phyloP scores from a whole-genome alignment of 1,140 invertebrate species.

The Philaenus spumarius region DNA sequence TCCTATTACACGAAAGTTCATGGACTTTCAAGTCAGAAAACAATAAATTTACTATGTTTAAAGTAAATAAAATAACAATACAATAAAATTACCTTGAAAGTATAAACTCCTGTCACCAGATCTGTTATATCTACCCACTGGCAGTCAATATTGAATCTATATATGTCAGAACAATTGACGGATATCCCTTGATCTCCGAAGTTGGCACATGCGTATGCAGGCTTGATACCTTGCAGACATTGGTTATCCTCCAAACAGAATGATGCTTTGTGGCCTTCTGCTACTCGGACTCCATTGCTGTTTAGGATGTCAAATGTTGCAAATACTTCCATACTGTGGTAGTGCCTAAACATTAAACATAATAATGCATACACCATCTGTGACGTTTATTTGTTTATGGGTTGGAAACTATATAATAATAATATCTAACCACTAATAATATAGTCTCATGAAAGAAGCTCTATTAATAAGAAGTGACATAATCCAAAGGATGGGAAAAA shows the following conservation, averaged over 20 bases:
- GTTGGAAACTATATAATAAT: too few species aligned
- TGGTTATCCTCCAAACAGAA: conserved; percentile 95
- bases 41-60: too few species aligned
- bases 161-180: conserved; percentile 91
- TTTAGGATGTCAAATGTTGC: conserved; percentile 92
- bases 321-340: conserved; percentile 98
- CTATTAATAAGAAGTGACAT: too few species aligned
- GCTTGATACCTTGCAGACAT: conserved; percentile 66
- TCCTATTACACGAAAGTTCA: too few species aligned
- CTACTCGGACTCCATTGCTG: conserved; percentile 60
- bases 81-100: conserved; percentile 58
- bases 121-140: conserved; percentile 97
- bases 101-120: conserved; percentile 76
- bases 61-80: too few species aligned
- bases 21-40: too few species aligned
- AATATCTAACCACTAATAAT: too few species aligned
- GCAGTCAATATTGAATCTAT: conserved; percentile 90
- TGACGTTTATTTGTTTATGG: too few species aligned
- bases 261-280: conserved; percentile 94
- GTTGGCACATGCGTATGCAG: conserved; percentile 77
- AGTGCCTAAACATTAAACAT: too few species aligned
- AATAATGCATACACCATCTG: too few species aligned
- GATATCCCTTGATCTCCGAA: conserved; percentile 94
- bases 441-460: too few species aligned
- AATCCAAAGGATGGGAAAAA: too few species aligned